Evolutionary conservation across 2,797 vertebrate genomes (phyloP).

Genomic region (Diplodus sargus): DNA sequence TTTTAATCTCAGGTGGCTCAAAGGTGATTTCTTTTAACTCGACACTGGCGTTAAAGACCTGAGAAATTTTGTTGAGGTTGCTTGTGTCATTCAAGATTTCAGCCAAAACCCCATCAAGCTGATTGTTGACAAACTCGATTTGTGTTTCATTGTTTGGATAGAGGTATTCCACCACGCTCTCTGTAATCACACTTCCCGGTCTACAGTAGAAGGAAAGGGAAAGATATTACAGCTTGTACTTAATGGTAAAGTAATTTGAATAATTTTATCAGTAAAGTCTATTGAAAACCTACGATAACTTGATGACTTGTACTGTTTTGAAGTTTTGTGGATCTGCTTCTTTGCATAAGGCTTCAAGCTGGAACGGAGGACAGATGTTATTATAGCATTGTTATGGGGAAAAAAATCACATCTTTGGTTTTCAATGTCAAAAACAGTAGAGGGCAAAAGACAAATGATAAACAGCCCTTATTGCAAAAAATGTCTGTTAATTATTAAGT

Average conservation of each 20-base stretch:
- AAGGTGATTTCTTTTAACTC: conserved; percentile 37
- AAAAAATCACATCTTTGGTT: background rate
- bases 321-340: conserved; percentile 65
- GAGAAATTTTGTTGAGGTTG: conserved; percentile 63
- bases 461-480: background rate
- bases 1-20: conserved; percentile 40
- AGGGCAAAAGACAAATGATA: background rate
- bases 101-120: conserved; percentile 48
- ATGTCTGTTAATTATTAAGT: background rate
- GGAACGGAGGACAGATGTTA: background rate
- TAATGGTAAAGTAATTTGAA: background rate
- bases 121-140: conserved; percentile 77
- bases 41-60: conserved; percentile 59
- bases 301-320: conserved; percentile 60
- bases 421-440: background rate
- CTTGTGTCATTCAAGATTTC: conserved; percentile 62
- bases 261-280: background rate
- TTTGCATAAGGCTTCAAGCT: conserved; percentile 74
- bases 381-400: background rate
- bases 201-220: conserved; percentile 35
- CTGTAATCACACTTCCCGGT: conserved; percentile 70
- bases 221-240: background rate
- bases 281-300: conserved; percentile 65
- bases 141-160: conserved; percentile 78
- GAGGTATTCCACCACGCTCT: conserved; percentile 67